A percentile compares a stretch with the other conserved stretches of the same genome.
Evolutionary conservation across 2,113 vertebrate genomes (phyloP).

Genomic region (Apodemus speciosus): DNA sequence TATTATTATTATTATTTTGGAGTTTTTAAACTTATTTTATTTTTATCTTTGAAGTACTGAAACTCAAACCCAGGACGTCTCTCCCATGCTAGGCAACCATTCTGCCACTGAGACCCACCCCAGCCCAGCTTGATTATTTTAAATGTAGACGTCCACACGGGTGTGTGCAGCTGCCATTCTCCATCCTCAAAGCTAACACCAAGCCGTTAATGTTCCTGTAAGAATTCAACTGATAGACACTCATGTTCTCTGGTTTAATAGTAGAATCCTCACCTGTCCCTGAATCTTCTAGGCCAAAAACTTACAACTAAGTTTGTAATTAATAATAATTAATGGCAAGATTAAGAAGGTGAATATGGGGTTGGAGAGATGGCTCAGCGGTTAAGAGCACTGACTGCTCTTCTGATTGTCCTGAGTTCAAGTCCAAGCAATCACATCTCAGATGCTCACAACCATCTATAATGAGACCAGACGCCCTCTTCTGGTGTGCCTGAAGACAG

Average conservation of each 20-base stretch:
- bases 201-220: constrained; percentile 14
- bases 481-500: no score
- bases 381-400: no score
- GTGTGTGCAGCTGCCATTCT: not conserved
- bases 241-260: not conserved
- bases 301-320: not conserved
- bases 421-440: no score
- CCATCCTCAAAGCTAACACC: not conserved
- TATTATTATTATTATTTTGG: not conserved
- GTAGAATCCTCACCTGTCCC: not conserved
- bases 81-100: no score
- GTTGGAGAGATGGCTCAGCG: no score
- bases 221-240: not conserved
- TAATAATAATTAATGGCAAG: not conserved
- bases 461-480: no score
- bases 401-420: no score
- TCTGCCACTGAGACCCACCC: not conserved
- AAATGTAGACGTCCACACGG: no score
- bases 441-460: no score
- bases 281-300: not conserved
- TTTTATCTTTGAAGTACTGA: not conserved
- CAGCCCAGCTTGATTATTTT: not conserved
- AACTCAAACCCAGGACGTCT: not conserved
- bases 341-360: constrained; percentile 25
- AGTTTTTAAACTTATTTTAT: not conserved